Conservation (phyloP, 2,888 invertebrate genomes). For the Drosophila prolongata region DNA sequence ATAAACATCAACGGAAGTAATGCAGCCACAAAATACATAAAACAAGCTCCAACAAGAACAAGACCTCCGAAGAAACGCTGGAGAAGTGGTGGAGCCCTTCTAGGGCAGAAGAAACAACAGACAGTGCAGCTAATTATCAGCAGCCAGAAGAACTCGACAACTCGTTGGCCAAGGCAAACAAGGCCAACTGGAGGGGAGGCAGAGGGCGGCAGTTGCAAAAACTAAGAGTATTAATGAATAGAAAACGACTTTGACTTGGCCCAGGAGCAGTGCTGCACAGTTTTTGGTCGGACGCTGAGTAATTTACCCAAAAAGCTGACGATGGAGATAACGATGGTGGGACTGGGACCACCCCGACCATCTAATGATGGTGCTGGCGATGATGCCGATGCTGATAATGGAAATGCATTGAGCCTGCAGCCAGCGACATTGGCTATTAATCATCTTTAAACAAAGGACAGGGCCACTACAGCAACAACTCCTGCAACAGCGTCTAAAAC, state of each 20-base stretch:
- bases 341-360: neutral
- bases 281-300: slow-evolving; percentile 67
- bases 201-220: slow-evolving; percentile 46
- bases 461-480: slow-evolving; percentile 35
- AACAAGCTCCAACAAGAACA: slow-evolving; percentile 65
- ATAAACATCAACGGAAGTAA: slow-evolving; percentile 81
- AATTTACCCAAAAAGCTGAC: slow-evolving; percentile 64
- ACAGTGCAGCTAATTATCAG: slow-evolving; percentile 79
- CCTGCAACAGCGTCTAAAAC: slow-evolving; percentile 65
- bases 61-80: slow-evolving; percentile 12
- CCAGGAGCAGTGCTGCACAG: slow-evolving; percentile 24
- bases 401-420: slow-evolving; percentile 75
- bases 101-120: slow-evolving; percentile 59
- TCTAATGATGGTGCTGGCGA: slow-evolving; percentile 19
- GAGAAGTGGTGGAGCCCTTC: slow-evolving; percentile 14
- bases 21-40: slow-evolving; percentile 79
- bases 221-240: slow-evolving; percentile 80
- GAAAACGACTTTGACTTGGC: slow-evolving; percentile 78
- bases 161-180: slow-evolving; percentile 46
- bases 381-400: slow-evolving; percentile 62
- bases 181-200: slow-evolving; percentile 7
- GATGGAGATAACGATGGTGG: slow-evolving; percentile 30
- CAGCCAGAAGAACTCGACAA: slow-evolving; percentile 62
- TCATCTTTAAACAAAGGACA: slow-evolving; percentile 82
- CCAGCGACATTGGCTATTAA: slow-evolving; percentile 81